Conservation (phyloP, 2,888 invertebrate genomes). For the Oasisia sp. region DNA sequence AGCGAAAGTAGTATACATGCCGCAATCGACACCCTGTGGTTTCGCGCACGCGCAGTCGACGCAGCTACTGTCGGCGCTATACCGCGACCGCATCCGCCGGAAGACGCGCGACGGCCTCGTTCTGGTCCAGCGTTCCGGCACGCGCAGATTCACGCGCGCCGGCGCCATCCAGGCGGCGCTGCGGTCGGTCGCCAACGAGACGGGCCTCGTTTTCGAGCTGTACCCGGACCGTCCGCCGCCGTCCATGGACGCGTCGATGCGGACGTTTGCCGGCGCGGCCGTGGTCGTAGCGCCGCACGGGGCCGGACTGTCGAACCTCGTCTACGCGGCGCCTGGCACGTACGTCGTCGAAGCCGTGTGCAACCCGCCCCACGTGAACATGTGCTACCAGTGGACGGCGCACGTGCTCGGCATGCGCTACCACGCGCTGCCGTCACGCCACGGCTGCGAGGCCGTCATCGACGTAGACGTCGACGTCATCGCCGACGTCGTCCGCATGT, state of each 20-base stretch:
- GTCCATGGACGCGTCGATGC: conserved; percentile 35
- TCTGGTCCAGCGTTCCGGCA: conserved; percentile 34
- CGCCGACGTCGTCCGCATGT: conserved; percentile 22
- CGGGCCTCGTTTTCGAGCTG: conserved; percentile 31
- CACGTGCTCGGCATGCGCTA: conserved; percentile 39
- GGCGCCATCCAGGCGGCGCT: conserved; percentile 29
- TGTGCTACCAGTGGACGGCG: conserved; percentile 43
- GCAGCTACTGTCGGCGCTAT: conserved; percentile 36
- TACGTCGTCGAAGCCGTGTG: conserved; percentile 43
- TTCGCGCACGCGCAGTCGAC: conserved; percentile 36
- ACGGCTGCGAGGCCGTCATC: conserved; percentile 39
- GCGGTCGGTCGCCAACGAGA: conserved; percentile 25
- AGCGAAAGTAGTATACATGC: conserved; percentile 40
- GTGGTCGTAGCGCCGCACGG: conserved; percentile 45
- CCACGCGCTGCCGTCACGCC: conserved; percentile 40
- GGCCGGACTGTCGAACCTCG: conserved; percentile 42
- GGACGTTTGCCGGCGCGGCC: conserved; percentile 37
- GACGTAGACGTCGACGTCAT: conserved; percentile 34
- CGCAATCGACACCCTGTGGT: conserved; percentile 43
- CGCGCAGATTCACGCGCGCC: conserved; percentile 26
- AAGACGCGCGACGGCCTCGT: conserved; percentile 30
- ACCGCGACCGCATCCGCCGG: conserved; percentile 23
- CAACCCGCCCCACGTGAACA: conserved; percentile 45
- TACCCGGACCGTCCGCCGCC: conserved; percentile 40
- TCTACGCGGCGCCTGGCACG: conserved; percentile 38